A percentile compares a stretch with the other conserved stretches of the same genome.
phyloP scores from a whole-genome alignment of 2,797 vertebrate species.

The Pagetopsis macropterus region DNA sequence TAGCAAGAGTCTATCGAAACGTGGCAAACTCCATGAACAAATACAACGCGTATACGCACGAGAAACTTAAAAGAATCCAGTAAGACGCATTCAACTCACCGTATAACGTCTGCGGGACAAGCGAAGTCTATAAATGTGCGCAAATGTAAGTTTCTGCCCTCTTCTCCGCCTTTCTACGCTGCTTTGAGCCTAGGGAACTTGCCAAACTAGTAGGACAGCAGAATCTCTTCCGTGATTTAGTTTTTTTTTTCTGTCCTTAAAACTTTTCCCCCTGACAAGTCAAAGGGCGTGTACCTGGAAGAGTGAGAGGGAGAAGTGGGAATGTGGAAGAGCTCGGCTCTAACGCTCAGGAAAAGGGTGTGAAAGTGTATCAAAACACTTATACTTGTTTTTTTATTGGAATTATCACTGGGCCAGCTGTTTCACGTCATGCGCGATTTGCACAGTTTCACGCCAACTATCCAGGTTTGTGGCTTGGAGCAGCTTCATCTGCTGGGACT shows the following conservation, averaged over 20 bases:
- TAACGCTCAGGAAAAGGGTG: constrained; percentile 33
- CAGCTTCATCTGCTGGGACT: constrained; percentile 49
- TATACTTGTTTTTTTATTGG: constrained; percentile 45
- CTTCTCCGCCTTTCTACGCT: constrained; percentile 71
- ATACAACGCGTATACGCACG: constrained; percentile 22
- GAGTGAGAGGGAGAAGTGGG: constrained; percentile 63
- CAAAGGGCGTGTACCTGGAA: constrained; percentile 87
- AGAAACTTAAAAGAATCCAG: constrained; percentile 22
- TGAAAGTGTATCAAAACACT: constrained; percentile 43
- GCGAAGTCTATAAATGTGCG: constrained; percentile 69
- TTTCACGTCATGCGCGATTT: constrained; percentile 67
- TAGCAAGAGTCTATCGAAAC: constrained; percentile 77
- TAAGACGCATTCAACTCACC: constrained; percentile 78
- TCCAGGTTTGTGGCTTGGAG: constrained; percentile 47
- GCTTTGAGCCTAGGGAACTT: constrained; percentile 73
- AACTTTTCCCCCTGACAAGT: constrained; percentile 81
- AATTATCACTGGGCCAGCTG: constrained; percentile 55
- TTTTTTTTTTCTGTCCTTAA: constrained; percentile 70
- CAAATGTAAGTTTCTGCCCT: constrained; percentile 62
- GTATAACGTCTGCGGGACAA: constrained; percentile 58
- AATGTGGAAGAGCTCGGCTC: constrained; percentile 60
- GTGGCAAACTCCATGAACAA: constrained; percentile 79
- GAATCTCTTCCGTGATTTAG: constrained; percentile 87
- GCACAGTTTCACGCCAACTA: constrained; percentile 59
- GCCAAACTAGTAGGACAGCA: constrained; percentile 80